Evolutionary conservation across 2,113 vertebrate species (phyloP).

Genomic region (Sander lucioperca): DNA sequence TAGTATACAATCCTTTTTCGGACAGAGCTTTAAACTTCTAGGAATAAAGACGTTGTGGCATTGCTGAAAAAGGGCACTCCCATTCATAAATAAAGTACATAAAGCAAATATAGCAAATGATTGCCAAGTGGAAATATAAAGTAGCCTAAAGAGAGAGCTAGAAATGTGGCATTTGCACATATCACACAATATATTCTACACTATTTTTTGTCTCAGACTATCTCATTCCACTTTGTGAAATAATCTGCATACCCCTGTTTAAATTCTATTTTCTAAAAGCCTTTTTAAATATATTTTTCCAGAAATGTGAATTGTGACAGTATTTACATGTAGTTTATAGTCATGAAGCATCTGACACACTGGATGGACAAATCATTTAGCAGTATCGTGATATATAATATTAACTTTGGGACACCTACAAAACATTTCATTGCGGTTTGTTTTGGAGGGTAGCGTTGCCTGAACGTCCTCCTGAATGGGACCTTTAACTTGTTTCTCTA

Average conservation of each 20-base stretch:
- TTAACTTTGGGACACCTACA: not conserved
- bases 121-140: not conserved
- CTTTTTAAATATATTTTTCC: not conserved
- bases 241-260: not conserved
- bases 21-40: conserved; percentile 18
- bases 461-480: conserved; percentile 11
- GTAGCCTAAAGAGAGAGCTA: not conserved
- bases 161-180: not conserved
- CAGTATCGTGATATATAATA: not conserved
- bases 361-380: not conserved
- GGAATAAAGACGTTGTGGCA: conserved; percentile 1
- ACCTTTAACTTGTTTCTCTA: conserved; percentile 24
- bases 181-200: not conserved
- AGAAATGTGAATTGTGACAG: not conserved
- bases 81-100: not conserved
- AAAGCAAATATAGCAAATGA: not conserved
- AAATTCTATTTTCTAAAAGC: not conserved
- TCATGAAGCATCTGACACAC: not conserved
- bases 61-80: not conserved
- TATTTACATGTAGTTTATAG: not conserved
- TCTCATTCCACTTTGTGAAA: not conserved
- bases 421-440: conserved; percentile 7
- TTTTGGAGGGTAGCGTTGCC: not conserved
- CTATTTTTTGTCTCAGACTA: not conserved
- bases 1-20: conserved; percentile 25